Conservation (phyloP, 2,888 invertebrate species). For the Unio pictorum region DNA sequence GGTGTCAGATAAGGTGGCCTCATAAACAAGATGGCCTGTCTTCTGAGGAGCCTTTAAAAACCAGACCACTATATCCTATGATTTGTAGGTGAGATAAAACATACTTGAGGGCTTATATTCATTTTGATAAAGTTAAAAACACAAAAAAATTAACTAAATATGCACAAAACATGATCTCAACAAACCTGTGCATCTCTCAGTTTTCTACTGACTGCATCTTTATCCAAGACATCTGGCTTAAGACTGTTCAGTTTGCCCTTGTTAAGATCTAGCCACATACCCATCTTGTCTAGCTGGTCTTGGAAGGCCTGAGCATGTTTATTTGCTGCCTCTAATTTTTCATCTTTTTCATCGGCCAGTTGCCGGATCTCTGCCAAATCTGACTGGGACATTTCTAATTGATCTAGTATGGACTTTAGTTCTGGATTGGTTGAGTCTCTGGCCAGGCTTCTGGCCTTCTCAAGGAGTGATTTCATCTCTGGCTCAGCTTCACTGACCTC, state of each 20-base stretch:
- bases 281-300: slow-evolving; percentile 80
- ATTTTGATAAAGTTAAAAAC: too few species aligned
- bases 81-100: too few species aligned
- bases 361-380: slow-evolving; percentile 94
- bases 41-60: too few species aligned
- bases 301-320: slow-evolving; percentile 81
- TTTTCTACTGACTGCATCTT: slow-evolving; percentile 84
- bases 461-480: slow-evolving; percentile 78
- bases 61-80: too few species aligned
- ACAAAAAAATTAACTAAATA: too few species aligned
- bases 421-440: slow-evolving; percentile 55
- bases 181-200: slow-evolving; percentile 84
- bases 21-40: too few species aligned
- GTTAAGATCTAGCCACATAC: slow-evolving; percentile 84
- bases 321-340: slow-evolving; percentile 76
- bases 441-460: slow-evolving; percentile 86
- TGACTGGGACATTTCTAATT: slow-evolving; percentile 89
- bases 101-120: too few species aligned
- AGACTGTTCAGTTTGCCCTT: slow-evolving; percentile 87
- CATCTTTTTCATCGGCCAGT: slow-evolving; percentile 82
- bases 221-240: slow-evolving; percentile 78
- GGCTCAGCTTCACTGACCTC: slow-evolving; percentile 57
- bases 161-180: too few species aligned
- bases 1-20: too few species aligned
- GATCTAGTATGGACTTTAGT: slow-evolving; percentile 71